phyloP scores from a whole-genome alignment of 2,113 vertebrate species.

The Pseudorectes ferrugineus region DNA sequence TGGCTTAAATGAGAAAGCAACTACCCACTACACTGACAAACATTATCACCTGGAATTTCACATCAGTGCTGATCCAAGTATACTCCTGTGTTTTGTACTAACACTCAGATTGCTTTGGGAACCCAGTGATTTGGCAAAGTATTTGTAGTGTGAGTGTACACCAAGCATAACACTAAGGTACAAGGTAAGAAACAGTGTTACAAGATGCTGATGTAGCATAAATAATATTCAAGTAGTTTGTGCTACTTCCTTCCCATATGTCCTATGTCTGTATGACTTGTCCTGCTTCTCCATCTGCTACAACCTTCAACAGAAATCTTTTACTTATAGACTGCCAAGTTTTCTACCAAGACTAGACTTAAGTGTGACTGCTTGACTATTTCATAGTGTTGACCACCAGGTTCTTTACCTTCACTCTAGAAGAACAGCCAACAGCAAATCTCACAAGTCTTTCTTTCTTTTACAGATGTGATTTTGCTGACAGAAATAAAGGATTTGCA shows the following conservation, averaged over 20 bases:
- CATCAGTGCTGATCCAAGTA: not conserved
- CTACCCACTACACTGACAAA: not conserved
- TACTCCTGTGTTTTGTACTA: not conserved
- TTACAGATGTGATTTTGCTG: not conserved
- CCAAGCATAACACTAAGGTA: not conserved
- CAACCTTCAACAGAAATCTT: not conserved
- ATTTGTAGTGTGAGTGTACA: not conserved
- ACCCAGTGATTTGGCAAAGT: not conserved
- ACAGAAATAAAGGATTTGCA: not conserved
- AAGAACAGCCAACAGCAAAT: not conserved
- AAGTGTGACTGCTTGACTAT: not conserved
- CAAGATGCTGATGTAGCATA: fast-evolving
- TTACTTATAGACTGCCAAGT: not conserved
- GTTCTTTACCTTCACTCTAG: not conserved
- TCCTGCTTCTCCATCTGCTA: not conserved
- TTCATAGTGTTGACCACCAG: not conserved
- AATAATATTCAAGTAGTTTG: not conserved
- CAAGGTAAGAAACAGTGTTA: not conserved
- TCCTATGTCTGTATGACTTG: not conserved
- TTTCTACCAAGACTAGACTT: not conserved
- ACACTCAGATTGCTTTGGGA: not conserved
- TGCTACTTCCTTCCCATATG: not conserved
- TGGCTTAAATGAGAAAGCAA: not conserved
- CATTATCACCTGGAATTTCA: not conserved
- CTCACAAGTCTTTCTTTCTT: not conserved